Base-by-base conservation (phyloP, 2,888 invertebrate species). In the Germaria angustata region DNA sequence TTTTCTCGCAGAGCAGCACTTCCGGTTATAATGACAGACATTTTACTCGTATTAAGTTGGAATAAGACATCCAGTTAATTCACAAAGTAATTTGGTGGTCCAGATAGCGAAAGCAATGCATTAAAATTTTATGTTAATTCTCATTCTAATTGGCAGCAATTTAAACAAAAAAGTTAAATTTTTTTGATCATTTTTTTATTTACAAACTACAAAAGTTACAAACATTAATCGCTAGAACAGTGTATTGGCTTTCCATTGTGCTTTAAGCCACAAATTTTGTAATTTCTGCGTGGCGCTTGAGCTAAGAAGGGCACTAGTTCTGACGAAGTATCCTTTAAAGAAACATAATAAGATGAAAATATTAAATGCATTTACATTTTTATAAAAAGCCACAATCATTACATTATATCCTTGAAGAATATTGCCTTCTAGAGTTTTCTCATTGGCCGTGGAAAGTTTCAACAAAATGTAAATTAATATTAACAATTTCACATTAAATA, bases 191-290 rank as follows among this genome's bases (percentile, higher is more conserved):
- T 61, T 44, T 44, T 39, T 61, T 49, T 53, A 68, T 17, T 49
- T 32, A 24, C 36, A 34, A 36, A 53, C 15, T 20, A 61, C 6
- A 77, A 61, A 51, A 69, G 17, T 51, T 28, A 61, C 8, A 61
- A 61, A 61, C 32, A 36, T 59, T 69, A 75, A 55, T 69, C 41
- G 9, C 51, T 63, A 9, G 69, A 24, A 17, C 81, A 81, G n/a
- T 32, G 53, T 69, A 78, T 78, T 0, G 81, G 81, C 8, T 73
- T 78, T 2, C 73, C 78, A 73, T 81, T 81, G 15, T 81, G 81
- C 28, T 73, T 81, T 20, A 68, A 78, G 13, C 81, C 81, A 41
- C 81, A 81, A 55, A 63, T 68, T 22, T 77, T 77, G 20, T 66
- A 15, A 81, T 41, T 73, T 51, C 73, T 61, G 1, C 44, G 72